These are phyloP conservation scores for Eupithecia dodoneata DNA, from an alignment of 2,888 invertebrate genomes.

Conservation along the genomic window DNA sequence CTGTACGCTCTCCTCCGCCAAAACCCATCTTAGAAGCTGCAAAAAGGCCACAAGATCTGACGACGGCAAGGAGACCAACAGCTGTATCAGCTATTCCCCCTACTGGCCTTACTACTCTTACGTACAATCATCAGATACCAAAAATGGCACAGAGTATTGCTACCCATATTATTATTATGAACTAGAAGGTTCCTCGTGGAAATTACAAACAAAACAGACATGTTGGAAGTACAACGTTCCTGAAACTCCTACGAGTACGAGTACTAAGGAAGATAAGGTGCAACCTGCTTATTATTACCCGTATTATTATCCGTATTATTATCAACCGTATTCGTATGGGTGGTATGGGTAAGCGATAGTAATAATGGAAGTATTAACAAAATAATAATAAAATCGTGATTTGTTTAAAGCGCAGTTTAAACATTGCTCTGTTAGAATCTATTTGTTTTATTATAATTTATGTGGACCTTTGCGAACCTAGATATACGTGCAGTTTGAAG, in stretches of 20 bases:
- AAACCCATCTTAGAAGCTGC: neutral
- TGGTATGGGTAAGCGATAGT: neutral
- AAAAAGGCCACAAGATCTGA: neutral
- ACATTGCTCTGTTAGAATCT: neutral
- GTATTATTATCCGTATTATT: constrained; percentile 19
- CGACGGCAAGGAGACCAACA: neutral
- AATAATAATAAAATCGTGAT: neutral
- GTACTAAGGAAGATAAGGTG: neutral
- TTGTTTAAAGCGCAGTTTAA: neutral
- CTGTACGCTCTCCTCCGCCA: neutral
- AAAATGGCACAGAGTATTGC: neutral
- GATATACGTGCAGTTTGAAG: neutral
- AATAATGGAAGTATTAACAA: neutral
- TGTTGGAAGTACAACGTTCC: neutral
- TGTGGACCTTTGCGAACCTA: neutral
- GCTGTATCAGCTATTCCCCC: neutral
- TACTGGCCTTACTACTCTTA: constrained; percentile 3
- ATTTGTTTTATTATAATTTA: neutral
- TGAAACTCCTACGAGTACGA: neutral
- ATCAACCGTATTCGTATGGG: constrained; percentile 15
- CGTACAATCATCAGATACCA: neutral
- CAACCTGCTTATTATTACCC: constrained; percentile 5
- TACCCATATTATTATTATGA: constrained; percentile 1
- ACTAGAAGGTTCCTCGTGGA: neutral
- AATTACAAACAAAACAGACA: neutral